Evolutionary conservation across 2,113 vertebrate genomes (phyloP), one percentile per base, ranked within the genome.

Genomic region (Perca schrenkii): DNA sequence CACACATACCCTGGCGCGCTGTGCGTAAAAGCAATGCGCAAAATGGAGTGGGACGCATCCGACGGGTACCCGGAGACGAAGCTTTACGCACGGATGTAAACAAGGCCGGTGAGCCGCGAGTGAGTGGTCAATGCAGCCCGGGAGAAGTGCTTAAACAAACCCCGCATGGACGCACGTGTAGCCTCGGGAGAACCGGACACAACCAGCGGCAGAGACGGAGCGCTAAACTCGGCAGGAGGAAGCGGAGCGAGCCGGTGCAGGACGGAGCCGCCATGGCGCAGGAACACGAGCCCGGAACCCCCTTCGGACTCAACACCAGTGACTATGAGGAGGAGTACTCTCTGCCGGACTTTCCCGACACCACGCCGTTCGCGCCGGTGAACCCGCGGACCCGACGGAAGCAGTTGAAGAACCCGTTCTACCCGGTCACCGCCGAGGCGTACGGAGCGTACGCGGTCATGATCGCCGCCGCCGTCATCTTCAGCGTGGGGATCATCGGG

Each of bases 321-420:
- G 85, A 92, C 60, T 88, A 87, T 17, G 91, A 91, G 40, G 92
- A 88, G 15, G 83, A 88, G 16, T 75, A 86, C 75, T 53, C 87
- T 0, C 67, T 71, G 43, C 87, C 92, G 4, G 92, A 90, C 60
- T 28, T 87, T 0, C 76, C 89, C 11, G 89, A 87, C n/a, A 50
- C 69, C 52, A 94, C 95, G 8, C 92, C 92, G 0, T 28, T 94
- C 40, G 61, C 70, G 4, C 94, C 95, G 1, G 74, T 88, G 22
- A 82, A 92, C 65, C 63, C 93, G 19, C 87, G 89, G 12, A 72
- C 82, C 36, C 91, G 89, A 46, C 82, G 85, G 28, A 94, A 93
- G 74, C 94, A 86, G 10, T 75, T 98, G 49, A 96, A 91, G 84
- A 99, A 99, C 91, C 98, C 98, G 8, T 99, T 99, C 91, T 97